These are phyloP conservation scores for Passer domesticus DNA, from an alignment of 2,113 vertebrate genomes.

Conservation along the genomic window DNA sequence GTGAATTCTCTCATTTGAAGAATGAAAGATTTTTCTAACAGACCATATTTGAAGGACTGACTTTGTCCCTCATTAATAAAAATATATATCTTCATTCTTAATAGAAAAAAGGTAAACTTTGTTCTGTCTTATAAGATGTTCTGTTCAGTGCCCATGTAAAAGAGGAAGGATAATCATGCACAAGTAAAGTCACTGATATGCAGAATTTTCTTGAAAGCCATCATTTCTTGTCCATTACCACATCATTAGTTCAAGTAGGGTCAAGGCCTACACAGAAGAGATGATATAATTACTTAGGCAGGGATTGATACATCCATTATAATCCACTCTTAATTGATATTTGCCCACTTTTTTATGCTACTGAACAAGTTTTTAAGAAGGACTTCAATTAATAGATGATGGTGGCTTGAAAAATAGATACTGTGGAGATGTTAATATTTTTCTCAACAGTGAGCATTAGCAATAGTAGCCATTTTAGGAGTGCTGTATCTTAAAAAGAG, in stretches of 20 bases:
- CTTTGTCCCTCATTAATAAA: background rate
- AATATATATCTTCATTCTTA: background rate
- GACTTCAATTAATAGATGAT: background rate
- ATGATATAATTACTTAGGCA: background rate
- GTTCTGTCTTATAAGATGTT: background rate
- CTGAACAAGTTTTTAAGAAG: background rate
- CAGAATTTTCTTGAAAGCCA: background rate
- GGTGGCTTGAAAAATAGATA: background rate
- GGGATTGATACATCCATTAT: background rate
- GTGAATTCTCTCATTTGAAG: background rate
- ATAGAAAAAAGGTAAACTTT: background rate
- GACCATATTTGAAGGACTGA: background rate
- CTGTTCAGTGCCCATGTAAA: background rate
- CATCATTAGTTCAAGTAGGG: background rate
- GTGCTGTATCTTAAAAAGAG: background rate
- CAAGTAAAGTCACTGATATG: background rate
- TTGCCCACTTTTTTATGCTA: background rate
- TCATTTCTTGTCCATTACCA: background rate
- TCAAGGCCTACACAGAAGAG: background rate
- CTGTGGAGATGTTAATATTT: background rate
- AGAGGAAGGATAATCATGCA: background rate
- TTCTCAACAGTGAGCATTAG: background rate
- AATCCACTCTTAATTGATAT: constrained; percentile 25
- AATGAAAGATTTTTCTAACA: background rate
- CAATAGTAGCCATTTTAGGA: background rate